These are phyloP conservation scores for Magallana ariakensis DNA, from an alignment of 1,140 invertebrate genomes.

Conservation along the genomic window DNA sequence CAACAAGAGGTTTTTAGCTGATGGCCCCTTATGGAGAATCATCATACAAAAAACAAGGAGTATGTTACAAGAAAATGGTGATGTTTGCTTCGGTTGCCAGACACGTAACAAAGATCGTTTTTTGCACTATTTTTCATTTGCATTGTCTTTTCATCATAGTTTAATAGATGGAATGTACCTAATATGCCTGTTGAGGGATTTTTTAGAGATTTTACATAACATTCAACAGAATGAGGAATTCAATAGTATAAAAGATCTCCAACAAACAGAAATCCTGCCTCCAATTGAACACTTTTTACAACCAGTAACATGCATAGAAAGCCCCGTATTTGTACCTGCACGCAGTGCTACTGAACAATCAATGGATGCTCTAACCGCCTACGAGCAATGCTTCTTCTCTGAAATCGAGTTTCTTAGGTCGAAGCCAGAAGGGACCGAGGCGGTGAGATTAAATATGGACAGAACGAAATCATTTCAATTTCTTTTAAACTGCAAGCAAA, in stretches of 20 bases:
- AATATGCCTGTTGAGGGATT: slow-evolving; percentile 16
- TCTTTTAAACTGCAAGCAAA: slow-evolving; percentile 24
- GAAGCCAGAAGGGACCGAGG: not conserved
- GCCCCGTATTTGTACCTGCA: not conserved
- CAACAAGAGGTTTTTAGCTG: not conserved
- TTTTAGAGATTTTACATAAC: slow-evolving; percentile 39
- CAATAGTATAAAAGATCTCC: not conserved
- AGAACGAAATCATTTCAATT: not conserved
- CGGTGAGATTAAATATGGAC: not conserved
- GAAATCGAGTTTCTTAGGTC: slow-evolving; percentile 30
- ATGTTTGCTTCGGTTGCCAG: not conserved
- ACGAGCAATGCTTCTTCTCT: not conserved
- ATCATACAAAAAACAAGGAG: not conserved
- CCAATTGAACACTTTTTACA: slow-evolving; percentile 42
- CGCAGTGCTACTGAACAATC: no score
- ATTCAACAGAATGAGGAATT: not conserved
- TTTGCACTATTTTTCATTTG: slow-evolving; percentile 37
- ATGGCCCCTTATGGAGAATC: slow-evolving; percentile 47
- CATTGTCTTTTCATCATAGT: slow-evolving; percentile 41
- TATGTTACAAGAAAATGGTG: not conserved
- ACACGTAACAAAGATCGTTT: not conserved
- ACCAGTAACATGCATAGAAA: not conserved
- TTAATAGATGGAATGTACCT: slow-evolving; percentile 42
- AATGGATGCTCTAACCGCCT: slow-evolving; percentile 6
- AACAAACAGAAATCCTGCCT: slow-evolving; percentile 1